A percentile compares a stretch with the other conserved stretches of the same genome.
These are phyloP conservation scores for Cromileptes altivelis DNA, from an alignment of 2,113 vertebrate species.

Conservation along the genomic window DNA sequence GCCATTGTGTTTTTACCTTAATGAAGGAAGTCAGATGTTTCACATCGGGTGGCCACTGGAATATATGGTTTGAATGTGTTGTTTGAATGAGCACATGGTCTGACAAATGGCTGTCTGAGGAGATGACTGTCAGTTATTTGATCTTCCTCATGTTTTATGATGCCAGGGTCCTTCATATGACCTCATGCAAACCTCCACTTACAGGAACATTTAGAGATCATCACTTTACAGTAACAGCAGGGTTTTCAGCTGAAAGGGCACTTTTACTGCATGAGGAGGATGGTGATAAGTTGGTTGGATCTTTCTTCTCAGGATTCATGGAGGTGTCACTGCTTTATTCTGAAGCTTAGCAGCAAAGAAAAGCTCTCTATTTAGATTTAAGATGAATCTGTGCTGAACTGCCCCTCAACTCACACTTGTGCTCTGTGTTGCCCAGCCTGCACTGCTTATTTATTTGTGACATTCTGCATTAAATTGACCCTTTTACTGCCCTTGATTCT, in stretches of 20 bases:
- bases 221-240: background rate
- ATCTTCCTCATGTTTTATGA: constrained; percentile 47
- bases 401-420: constrained; percentile 12
- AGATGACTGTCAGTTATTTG: constrained; percentile 41
- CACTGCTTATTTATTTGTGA: background rate
- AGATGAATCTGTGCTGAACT: constrained; percentile 25
- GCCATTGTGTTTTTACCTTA: constrained; percentile 69
- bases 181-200: background rate
- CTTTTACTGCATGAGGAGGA: background rate
- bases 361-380: constrained; percentile 46
- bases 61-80: constrained; percentile 74
- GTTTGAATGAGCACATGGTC: constrained; percentile 61
- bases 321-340: constrained; percentile 29
- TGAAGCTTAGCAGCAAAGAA: constrained; percentile 20
- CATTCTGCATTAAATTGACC: background rate
- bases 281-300: background rate
- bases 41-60: constrained; percentile 69
- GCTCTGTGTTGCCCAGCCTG: background rate
- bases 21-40: constrained; percentile 82
- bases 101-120: constrained; percentile 76
- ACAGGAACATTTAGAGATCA: background rate
- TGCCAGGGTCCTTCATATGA: background rate
- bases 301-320: constrained; percentile 5
- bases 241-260: background rate
- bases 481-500: background rate